phyloP scores from a whole-genome alignment of 2,113 vertebrate genomes.

The Manacus vitellinus region DNA sequence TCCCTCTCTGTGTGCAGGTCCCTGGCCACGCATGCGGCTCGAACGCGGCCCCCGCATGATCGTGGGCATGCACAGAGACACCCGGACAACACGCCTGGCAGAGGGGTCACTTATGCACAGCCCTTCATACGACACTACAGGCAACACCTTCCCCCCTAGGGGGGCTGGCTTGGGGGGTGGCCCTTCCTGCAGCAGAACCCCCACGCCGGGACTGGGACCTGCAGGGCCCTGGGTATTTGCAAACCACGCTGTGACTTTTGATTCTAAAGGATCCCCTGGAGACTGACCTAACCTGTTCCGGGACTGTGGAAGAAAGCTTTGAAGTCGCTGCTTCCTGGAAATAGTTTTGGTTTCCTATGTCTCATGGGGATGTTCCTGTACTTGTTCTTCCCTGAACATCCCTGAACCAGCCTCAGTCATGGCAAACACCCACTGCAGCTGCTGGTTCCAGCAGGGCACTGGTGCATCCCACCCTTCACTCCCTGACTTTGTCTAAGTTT shows the following conservation, averaged over 20 bases:
- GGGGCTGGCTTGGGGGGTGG: neutral
- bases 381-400: neutral
- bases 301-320: slow-evolving; percentile 2
- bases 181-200: neutral
- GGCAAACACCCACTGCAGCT: neutral
- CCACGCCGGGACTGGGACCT: accelerated
- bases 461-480: accelerated
- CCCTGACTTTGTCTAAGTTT: neutral
- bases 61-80: neutral
- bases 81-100: neutral
- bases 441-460: neutral
- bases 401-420: neutral
- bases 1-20: accelerated
- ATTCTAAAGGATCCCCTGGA: neutral
- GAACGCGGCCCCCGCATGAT: neutral
- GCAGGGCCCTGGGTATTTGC: neutral
- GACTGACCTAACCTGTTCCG: neutral
- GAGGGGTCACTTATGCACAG: accelerated
- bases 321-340: slow-evolving; percentile 47
- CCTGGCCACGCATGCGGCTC: neutral
- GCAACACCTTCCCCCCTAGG: neutral
- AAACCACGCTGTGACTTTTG: neutral
- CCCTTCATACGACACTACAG: accelerated
- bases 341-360: neutral
- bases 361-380: neutral